phyloP scores from a whole-genome alignment of 1,140 invertebrate species.

The Hycleus phaleratus region DNA sequence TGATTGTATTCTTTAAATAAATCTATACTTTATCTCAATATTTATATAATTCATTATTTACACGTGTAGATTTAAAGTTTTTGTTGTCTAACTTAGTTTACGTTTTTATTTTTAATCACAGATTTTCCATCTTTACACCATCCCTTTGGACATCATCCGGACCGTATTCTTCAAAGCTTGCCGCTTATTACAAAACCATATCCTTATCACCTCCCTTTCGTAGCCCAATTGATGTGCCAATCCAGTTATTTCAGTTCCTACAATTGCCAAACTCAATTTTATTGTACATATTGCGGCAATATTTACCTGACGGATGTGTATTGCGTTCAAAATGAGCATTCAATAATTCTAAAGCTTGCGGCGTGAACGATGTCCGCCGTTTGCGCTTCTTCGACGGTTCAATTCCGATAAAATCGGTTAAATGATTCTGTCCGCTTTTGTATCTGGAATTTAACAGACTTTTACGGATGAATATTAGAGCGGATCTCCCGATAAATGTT shows the following conservation, averaged over 20 bases:
- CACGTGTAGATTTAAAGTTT: background rate
- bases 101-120: conserved; percentile 11
- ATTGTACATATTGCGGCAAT: background rate
- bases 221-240: conserved; percentile 92
- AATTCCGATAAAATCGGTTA: conserved; percentile 92
- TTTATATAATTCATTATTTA: background rate
- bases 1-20: too few species aligned
- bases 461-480: background rate
- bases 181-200: conserved; percentile 99
- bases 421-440: conserved; percentile 82
- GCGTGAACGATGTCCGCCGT: conserved; percentile 91
- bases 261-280: background rate
- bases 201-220: conserved; percentile 94
- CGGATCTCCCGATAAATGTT: background rate
- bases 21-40: background rate
- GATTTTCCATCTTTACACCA: conserved; percentile 38
- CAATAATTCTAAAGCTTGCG: conserved; percentile 87
- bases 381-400: conserved; percentile 96
- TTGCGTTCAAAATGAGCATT: conserved; percentile 95
- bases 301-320: conserved; percentile 92
- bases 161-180: conserved; percentile 95
- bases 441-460: conserved; percentile 56
- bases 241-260: conserved; percentile 93
- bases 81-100: conserved; percentile 3
- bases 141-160: conserved; percentile 80